Conservation (phyloP, 2,888 invertebrate species). For the Cancer borealis region DNA sequence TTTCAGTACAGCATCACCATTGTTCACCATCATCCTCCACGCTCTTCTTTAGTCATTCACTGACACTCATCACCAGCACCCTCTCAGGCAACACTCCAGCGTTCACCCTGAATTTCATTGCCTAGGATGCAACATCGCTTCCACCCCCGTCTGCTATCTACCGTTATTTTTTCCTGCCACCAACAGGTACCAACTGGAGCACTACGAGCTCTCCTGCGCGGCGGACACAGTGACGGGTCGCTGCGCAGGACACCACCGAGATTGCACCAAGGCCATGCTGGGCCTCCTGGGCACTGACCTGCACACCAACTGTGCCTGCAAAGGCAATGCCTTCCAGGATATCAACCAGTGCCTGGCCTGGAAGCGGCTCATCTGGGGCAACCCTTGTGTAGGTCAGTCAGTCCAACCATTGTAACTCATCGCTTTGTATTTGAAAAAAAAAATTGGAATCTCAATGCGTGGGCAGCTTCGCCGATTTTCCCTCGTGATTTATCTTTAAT, state of each 20-base stretch:
- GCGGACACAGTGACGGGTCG: slow-evolving; percentile 94
- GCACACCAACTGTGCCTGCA: slow-evolving; percentile 92
- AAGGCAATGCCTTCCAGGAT: slow-evolving; percentile 83
- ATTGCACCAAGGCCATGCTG: slow-evolving; percentile 91
- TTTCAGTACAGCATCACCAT: neutral
- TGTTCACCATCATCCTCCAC: neutral
- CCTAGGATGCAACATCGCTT: neutral
- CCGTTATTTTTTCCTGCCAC: neutral
- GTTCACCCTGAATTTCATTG: neutral
- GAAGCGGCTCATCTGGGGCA: slow-evolving; percentile 93
- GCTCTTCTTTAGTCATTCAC: neutral
- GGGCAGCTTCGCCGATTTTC: neutral
- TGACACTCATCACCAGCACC: neutral
- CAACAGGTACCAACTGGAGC: slow-evolving; percentile 86
- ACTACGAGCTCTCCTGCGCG: slow-evolving; percentile 94
- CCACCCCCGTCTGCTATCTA: neutral
- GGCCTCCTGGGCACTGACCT: slow-evolving; percentile 93
- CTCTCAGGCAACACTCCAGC: neutral
- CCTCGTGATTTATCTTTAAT: neutral
- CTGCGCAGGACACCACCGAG: slow-evolving; percentile 91
- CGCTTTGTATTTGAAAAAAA: neutral
- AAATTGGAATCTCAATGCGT: neutral
- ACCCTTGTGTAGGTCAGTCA: slow-evolving; percentile 87
- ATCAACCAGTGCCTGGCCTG: slow-evolving; percentile 93
- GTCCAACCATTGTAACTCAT: neutral